Base-by-base conservation (phyloP, 2,113 vertebrate species). In the Hoplias malabaricus region DNA sequence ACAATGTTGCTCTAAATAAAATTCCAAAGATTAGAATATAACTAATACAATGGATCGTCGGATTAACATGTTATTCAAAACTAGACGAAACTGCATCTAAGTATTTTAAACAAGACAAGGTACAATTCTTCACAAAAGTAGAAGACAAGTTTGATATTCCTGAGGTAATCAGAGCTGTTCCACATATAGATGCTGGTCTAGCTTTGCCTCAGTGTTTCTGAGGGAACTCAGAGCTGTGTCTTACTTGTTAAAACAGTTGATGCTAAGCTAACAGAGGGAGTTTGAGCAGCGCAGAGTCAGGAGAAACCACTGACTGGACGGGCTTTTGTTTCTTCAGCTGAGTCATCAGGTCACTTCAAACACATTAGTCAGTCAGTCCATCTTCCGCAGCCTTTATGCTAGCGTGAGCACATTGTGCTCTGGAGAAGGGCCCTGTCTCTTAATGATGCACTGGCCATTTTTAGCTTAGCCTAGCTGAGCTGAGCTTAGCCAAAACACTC, bases 321-420 rank as follows among this genome's bases (percentile, higher is more conserved):
- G 34, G 71, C 66, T 81, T 80, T 75, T 31, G n/a, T n/a, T 78
- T 86, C 73, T 73, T 79, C 67, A 77, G 69, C 81, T 87, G 89
- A 87, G 80, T 88, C 85, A 86, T 84, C 80, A 84, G 53, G 63
- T 63, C 53, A 50, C 73, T 65, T 87, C 84, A 86, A 85, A 83
- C 83, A 73, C 76, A 86, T 89, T 82, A 87, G 83, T 84, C 85
- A 81, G 76, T 85, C 56, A 75, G 87, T 70, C 84, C n/a, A 29
- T 73, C 66, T 62, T 36, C 86, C 76, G 81, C 74, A 83, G 53
- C 73, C 75, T 82, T 86, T 84, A 77, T 73, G 81, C 86, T 80
- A 80, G 78, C 57, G 78, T 67, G 77, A 68, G 84, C 77, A 83
- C 69, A 86, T 79, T 66, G 27, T 54, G 66, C 71, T 80, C 57